These are phyloP conservation scores for Perithous albicinctus DNA, from an alignment of 2,888 invertebrate species.

Conservation along the genomic window DNA sequence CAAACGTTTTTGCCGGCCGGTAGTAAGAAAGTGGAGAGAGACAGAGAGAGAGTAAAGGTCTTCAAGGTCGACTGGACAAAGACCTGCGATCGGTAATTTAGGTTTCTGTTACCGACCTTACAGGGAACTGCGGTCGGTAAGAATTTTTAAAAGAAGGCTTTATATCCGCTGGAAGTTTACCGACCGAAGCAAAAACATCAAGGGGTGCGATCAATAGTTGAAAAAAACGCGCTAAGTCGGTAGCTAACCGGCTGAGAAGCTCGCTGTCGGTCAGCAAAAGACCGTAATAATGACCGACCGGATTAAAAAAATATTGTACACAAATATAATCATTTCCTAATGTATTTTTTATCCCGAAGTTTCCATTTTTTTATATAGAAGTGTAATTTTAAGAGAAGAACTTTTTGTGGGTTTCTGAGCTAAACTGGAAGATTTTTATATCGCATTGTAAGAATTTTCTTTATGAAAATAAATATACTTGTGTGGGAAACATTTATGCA, in stretches of 20 bases:
- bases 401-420: too few species aligned
- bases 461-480: too few species aligned
- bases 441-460: too few species aligned
- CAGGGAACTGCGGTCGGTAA: neutral
- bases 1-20: neutral
- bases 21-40: slow-evolving; percentile 47
- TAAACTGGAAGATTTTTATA: too few species aligned
- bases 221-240: neutral
- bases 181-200: neutral
- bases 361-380: too few species aligned
- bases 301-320: neutral
- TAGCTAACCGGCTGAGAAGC: neutral
- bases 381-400: too few species aligned
- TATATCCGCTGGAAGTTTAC: neutral
- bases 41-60: slow-evolving; percentile 58
- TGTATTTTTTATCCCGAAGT: too few species aligned
- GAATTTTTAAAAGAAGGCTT: neutral
- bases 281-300: neutral
- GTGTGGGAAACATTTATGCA: too few species aligned
- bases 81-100: neutral
- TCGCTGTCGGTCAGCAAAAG: neutral
- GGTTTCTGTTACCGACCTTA: neutral
- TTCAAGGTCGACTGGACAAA: slow-evolving; percentile 15
- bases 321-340: neutral
- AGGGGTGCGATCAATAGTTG: neutral